These are phyloP conservation scores for Vesta saturnalis DNA, from an alignment of 2,888 invertebrate species.

Conservation along the genomic window DNA sequence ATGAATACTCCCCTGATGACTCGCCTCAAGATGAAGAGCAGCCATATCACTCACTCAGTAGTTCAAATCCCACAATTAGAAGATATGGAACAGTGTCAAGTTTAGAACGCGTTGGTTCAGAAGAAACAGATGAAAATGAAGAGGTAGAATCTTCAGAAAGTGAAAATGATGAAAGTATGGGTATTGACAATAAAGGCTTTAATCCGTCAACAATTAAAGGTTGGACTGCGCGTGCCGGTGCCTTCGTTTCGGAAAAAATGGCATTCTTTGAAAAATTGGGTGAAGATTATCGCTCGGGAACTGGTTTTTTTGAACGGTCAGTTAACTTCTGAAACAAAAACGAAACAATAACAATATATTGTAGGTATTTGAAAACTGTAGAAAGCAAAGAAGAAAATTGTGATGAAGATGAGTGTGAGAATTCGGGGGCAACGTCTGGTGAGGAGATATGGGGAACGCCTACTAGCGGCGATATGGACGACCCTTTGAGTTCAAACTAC, in stretches of 20 bases:
- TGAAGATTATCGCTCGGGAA: conserved; percentile 60
- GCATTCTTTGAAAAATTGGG: conserved; percentile 73
- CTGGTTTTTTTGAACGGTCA: conserved; percentile 62
- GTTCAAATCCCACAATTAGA: conserved; percentile 64
- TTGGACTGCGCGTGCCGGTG: conserved; percentile 84
- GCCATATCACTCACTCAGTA: conserved; percentile 76
- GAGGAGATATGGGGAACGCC: conserved; percentile 92
- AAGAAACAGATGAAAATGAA: conserved; percentile 66
- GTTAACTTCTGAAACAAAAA: neutral
- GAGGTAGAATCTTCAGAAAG: conserved; percentile 42
- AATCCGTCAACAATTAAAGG: conserved; percentile 62
- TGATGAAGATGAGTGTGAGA: conserved; percentile 75
- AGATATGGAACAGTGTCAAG: conserved; percentile 79
- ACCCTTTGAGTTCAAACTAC: conserved; percentile 68
- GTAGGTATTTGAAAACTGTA: conserved; percentile 68
- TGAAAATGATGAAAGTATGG: conserved; percentile 50
- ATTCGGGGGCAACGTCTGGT: conserved; percentile 84
- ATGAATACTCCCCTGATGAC: conserved; percentile 71
- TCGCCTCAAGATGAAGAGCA: conserved; percentile 78
- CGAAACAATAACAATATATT: neutral
- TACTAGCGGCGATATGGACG: conserved; percentile 84
- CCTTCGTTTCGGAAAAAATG: conserved; percentile 85
- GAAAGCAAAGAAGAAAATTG: conserved; percentile 60
- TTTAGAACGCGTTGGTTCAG: conserved; percentile 74
- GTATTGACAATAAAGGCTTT: conserved; percentile 59